A percentile compares a stretch with the other conserved stretches of the same genome.
Evolutionary conservation across 2,113 vertebrate genomes (phyloP).

Genomic region (Tragulus kanchil): DNA sequence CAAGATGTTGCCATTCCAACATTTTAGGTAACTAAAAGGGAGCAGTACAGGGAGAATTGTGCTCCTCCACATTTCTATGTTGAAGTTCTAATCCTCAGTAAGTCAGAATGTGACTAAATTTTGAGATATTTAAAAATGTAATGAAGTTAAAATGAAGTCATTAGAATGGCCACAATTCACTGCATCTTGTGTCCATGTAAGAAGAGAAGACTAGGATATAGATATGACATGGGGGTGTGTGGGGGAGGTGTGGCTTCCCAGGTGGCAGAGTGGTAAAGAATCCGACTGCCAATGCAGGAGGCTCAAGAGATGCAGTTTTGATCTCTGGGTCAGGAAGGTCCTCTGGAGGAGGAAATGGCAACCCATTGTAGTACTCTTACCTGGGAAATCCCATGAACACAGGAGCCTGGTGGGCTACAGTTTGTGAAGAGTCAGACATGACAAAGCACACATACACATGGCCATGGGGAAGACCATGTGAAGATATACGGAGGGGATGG

Average conservation of each 20-base stretch:
- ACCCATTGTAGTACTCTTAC: background rate
- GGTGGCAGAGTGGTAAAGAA: background rate
- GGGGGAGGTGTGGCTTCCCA: background rate
- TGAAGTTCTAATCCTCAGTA: background rate
- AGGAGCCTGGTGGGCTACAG: background rate
- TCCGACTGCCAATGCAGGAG: background rate
- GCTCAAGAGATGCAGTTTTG: background rate
- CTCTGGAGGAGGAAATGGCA: background rate
- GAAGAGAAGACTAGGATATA: background rate
- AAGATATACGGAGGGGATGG: background rate
- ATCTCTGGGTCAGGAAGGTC: background rate
- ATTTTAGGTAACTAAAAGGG: background rate
- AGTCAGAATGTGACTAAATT: background rate
- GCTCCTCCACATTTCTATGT: background rate
- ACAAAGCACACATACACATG: background rate
- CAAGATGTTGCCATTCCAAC: background rate
- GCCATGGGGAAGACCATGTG: background rate
- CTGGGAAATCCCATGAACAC: background rate
- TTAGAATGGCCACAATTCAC: background rate
- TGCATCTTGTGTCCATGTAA: background rate
- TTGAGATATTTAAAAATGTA: background rate
- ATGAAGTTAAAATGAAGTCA: background rate
- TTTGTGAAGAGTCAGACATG: background rate
- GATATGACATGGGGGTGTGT: background rate
- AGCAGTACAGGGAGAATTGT: background rate